These are phyloP conservation scores for Willisornis vidua DNA, from an alignment of 2,113 vertebrate species.

Conservation along the genomic window DNA sequence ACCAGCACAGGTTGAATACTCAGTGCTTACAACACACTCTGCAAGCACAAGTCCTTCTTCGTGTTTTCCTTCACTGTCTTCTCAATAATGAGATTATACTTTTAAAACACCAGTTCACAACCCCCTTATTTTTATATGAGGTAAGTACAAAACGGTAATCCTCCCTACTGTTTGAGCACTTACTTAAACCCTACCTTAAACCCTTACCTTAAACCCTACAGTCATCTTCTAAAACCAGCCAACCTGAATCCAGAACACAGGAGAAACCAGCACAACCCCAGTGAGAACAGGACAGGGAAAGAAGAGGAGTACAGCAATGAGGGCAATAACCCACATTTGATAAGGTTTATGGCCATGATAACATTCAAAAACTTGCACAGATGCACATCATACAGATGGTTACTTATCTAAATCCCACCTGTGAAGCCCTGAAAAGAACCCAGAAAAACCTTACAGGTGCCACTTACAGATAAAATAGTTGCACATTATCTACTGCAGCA, in stretches of 20 bases:
- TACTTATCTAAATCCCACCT: background rate
- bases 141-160: background rate
- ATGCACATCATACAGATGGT: background rate
- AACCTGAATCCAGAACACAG: accelerated
- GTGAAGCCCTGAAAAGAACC: background rate
- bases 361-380: background rate
- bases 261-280: background rate
- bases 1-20: background rate
- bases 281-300: accelerated
- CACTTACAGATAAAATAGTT: background rate
- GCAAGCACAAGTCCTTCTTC: background rate
- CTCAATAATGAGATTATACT: background rate
- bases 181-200: background rate
- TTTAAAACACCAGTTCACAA: background rate
- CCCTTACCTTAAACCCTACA: background rate
- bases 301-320: background rate
- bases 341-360: accelerated
- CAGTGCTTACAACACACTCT: background rate
- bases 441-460: background rate
- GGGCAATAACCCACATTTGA: accelerated
- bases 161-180: background rate
- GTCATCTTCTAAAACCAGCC: background rate
- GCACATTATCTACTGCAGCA: background rate
- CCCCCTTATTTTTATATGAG: background rate
- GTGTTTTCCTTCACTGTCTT: background rate